These are phyloP conservation scores for Natrix natrix DNA, from an alignment of 2,797 vertebrate species.

Conservation along the genomic window DNA sequence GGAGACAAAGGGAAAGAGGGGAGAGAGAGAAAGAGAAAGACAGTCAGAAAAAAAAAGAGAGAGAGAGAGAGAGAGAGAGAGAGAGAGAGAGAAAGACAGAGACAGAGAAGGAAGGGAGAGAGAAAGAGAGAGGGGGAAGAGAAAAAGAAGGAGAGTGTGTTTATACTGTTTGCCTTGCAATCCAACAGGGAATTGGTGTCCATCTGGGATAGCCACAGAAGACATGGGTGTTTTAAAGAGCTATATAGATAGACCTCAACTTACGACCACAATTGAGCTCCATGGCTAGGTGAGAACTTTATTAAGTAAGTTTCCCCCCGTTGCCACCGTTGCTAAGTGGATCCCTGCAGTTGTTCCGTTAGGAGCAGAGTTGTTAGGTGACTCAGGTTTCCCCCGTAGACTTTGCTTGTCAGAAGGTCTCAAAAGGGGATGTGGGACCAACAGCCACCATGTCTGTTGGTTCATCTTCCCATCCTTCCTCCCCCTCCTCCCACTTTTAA, in stretches of 20 bases:
- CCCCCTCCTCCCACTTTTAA: neutral
- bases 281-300: neutral
- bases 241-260: neutral
- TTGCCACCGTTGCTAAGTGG: too few relatives aligned
- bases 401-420: neutral
- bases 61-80: too few relatives aligned
- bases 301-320: too few relatives aligned
- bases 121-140: too few relatives aligned
- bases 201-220: neutral
- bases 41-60: too few relatives aligned
- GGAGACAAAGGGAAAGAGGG: accelerated
- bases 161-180: neutral
- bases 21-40: too few relatives aligned
- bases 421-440: neutral
- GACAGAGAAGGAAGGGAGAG: too few relatives aligned
- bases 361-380: too few relatives aligned
- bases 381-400: too few relatives aligned
- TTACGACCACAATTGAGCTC: neutral
- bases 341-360: too few relatives aligned
- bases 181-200: neutral
- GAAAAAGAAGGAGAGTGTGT: accelerated
- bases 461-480: neutral
- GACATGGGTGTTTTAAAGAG: neutral
- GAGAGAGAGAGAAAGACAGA: too few relatives aligned
- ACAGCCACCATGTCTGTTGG: slow-evolving; percentile 4